Base-by-base conservation (phyloP, 2,888 invertebrate species). In the Cenopis cana region DNA sequence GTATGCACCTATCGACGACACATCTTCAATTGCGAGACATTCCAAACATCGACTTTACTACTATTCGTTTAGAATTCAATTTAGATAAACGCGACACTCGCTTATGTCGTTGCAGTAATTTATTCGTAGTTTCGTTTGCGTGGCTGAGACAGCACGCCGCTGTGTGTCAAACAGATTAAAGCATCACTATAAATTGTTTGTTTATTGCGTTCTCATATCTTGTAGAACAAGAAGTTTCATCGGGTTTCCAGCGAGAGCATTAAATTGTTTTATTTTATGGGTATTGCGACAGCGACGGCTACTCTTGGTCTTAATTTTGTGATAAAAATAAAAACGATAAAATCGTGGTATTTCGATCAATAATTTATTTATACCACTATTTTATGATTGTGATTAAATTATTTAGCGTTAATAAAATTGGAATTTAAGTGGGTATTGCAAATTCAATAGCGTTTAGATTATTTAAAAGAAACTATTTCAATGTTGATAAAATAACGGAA, bases 91-190 rank as follows among this genome's bases (percentile, higher is more conserved):
- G 68, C 66, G 68, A 69, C 70, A 72, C 64, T 73, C 69, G 74
- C 75, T 76, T 72, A 74, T 76, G 77, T 76, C 76, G 77, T 82
- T 85, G 82, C 79, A 85, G 82, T 85, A 84, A 86, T 85, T 85
- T 81, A 79, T 76, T 76, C 82, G 77, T 76, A 78, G 79, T 82
- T 84, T 81, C 82, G 82, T 85, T 84, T 81, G 86, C 86, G 85
- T 87, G 88, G 78, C 77, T 83, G 85, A 86, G 88, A 89, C 89
- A 85, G 86, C 82, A 73, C 76, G 84, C 81, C 83, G 83, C 82
- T 79, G 80, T 82, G 82, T 86, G 86, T 86, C 84, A 83, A 82
- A 85, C 83, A 88, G 88, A 89, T 89, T 88, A 88, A 84, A 81
- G 83, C 84, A 86, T 88, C 85, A 83, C 85, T 81, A 83, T 84